These are phyloP conservation scores for Diplosoma virens DNA, from an alignment of 23 tunicate species.

Conservation along the genomic window DNA sequence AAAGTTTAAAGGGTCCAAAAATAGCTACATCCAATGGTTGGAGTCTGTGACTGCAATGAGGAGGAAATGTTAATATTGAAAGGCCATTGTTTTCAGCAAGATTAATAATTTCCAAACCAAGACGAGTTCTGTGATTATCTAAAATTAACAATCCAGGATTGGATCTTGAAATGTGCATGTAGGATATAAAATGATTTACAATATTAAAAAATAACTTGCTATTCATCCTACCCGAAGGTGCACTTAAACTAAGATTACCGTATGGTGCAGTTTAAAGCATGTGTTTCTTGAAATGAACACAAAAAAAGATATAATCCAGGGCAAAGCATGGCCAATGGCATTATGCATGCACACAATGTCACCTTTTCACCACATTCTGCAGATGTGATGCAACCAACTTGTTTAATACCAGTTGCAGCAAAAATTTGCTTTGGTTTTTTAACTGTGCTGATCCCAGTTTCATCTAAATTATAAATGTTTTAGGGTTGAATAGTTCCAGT, in stretches of 20 bases:
- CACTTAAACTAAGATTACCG: constrained; percentile 18
- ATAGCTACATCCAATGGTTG: constrained; percentile 44
- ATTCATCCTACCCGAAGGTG: constrained; percentile 23
- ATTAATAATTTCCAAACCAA: constrained; percentile 11
- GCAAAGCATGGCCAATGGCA: constrained; percentile 42
- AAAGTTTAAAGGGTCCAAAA: constrained; percentile 42
- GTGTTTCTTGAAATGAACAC: constrained; percentile 22
- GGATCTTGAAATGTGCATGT: constrained; percentile 15
- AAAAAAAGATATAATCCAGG: constrained; percentile 35
- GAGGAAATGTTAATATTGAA: constrained; percentile 43
- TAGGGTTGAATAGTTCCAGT: constrained; percentile 14
- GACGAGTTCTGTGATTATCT: constrained; percentile 37
- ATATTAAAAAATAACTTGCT: constrained; percentile 8
- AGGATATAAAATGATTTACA: constrained; percentile 23
- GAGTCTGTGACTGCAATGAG: constrained; percentile 42
- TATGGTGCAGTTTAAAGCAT: constrained; percentile 17
- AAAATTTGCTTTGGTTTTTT: constrained; percentile 15
- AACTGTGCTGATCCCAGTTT: constrained; percentile 38
- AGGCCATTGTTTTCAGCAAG: constrained; percentile 33
- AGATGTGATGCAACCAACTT: too few species aligned
- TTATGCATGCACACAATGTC: constrained; percentile 39
- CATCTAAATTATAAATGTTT: constrained; percentile 40
- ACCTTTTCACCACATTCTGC: constrained; percentile 29
- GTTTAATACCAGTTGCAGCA: constrained; percentile 22
- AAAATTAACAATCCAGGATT: constrained; percentile 21